Percentiles rank a stretch among this genome's conserved stretches.
These are phyloP conservation scores for Hydra vulgaris DNA, from an alignment of 30 jellyfish, hydroid and myxozoan genomes.

Conservation along the genomic window DNA sequence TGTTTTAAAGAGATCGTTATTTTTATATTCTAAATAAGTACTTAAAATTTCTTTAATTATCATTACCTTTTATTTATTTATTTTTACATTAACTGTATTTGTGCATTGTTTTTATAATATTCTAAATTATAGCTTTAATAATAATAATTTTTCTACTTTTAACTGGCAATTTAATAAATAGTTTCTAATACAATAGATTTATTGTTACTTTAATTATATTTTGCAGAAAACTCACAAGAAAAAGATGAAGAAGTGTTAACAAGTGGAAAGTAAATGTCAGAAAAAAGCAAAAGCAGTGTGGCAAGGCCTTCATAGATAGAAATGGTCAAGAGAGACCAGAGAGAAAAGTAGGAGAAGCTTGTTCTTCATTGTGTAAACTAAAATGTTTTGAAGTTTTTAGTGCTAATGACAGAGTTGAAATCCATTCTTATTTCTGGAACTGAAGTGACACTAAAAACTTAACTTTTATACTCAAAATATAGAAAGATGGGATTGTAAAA, in stretches of 20 bases:
- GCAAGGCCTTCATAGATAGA: not conserved
- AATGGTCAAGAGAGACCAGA: not conserved
- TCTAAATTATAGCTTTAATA: not conserved
- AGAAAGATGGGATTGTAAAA: not conserved
- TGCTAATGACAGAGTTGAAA: not conserved
- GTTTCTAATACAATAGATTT: not conserved
- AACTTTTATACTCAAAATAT: not conserved
- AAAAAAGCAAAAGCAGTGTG: not conserved
- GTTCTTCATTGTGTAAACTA: not conserved
- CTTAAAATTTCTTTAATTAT: not conserved
- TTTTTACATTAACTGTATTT: not conserved
- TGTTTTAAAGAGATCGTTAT: not conserved
- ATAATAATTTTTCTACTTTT: not conserved
- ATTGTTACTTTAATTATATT: not conserved
- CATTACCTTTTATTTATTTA: not conserved
- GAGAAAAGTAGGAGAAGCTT: not conserved
- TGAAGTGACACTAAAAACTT: not conserved
- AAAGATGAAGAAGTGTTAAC: not conserved
- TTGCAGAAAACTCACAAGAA: not conserved
- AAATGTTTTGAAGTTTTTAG: not conserved
- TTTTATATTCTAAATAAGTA: not conserved
- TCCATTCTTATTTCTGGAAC: not conserved
- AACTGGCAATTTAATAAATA: not conserved
- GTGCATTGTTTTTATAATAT: not conserved
- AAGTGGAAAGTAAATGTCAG: not conserved